phyloP scores from a whole-genome alignment of 1,140 invertebrate genomes.

The Euschistus heros region DNA sequence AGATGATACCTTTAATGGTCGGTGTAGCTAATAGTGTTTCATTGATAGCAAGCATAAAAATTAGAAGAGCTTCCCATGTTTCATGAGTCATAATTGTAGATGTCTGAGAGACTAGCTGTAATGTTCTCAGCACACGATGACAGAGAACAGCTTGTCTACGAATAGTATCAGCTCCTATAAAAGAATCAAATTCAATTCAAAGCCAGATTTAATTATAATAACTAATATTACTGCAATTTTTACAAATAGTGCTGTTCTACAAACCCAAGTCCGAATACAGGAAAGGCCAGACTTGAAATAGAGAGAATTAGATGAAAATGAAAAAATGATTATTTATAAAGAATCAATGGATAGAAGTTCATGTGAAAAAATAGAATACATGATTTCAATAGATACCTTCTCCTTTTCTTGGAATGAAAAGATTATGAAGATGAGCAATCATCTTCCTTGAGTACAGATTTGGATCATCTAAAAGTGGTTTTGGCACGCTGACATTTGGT shows the following conservation, averaged over 20 bases:
- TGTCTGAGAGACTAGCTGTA: slow-evolving; percentile 75
- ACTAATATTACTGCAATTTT: neutral
- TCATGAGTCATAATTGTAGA: slow-evolving; percentile 67
- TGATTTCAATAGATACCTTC: slow-evolving; percentile 55
- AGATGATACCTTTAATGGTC: slow-evolving; percentile 50
- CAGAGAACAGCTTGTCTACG: slow-evolving; percentile 90
- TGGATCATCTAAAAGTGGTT: slow-evolving; percentile 75
- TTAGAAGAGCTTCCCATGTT: slow-evolving; percentile 82
- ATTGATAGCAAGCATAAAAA: slow-evolving; percentile 87
- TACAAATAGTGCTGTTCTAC: slow-evolving; percentile 28
- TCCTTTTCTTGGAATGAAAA: slow-evolving; percentile 87
- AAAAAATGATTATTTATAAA: too few species aligned
- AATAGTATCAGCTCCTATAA: slow-evolving; percentile 69
- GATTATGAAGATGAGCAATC: slow-evolving; percentile 84
- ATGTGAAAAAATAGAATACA: neutral
- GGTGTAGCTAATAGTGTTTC: slow-evolving; percentile 84
- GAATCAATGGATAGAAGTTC: too few species aligned
- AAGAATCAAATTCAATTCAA: slow-evolving; percentile 11
- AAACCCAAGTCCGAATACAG: slow-evolving; percentile 78
- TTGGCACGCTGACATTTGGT: slow-evolving; percentile 73
- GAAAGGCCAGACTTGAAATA: slow-evolving; percentile 71
- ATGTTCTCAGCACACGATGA: slow-evolving; percentile 80
- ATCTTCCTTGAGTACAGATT: slow-evolving; percentile 87
- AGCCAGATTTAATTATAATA: too few species aligned
- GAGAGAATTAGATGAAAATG: too few species aligned